Evolutionary conservation across 2,113 vertebrate species (phyloP).

Genomic region (Kryptolebias marmoratus): DNA sequence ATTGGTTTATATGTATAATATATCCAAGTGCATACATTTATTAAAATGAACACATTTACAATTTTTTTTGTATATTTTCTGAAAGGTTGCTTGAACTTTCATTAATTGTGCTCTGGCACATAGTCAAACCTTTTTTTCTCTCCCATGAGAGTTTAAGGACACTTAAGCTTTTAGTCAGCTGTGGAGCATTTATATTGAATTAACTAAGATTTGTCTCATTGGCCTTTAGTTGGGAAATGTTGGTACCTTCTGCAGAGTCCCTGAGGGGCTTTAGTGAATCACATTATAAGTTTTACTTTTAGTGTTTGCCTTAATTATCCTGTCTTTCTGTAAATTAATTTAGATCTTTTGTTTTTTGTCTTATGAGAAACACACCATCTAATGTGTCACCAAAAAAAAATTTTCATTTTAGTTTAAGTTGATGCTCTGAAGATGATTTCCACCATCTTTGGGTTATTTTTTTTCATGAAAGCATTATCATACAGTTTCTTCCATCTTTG

Average conservation of each 20-base stretch:
- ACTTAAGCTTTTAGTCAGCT: conserved; percentile 53
- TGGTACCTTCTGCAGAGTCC: conserved; percentile 34
- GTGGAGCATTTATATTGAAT: conserved; percentile 55
- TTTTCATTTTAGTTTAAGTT: conserved; percentile 26
- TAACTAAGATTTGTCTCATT: conserved; percentile 66
- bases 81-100: no score
- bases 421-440: conserved; percentile 39
- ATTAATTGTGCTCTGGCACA: background rate
- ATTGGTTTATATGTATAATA: no score
- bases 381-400: background rate
- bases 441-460: conserved; percentile 24
- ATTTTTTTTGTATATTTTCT: background rate
- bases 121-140: background rate
- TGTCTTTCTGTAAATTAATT: conserved; percentile 10
- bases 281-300: conserved; percentile 40
- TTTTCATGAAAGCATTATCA: conserved; percentile 23
- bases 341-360: background rate
- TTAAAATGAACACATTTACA: no score
- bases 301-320: conserved; percentile 21
- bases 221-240: conserved; percentile 53
- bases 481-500: conserved; percentile 19
- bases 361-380: conserved; percentile 1
- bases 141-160: conserved; percentile 60
- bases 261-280: background rate
- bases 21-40: no score